Base-by-base conservation (phyloP, 2,888 invertebrate species). In the Diachrysia chrysitis region DNA sequence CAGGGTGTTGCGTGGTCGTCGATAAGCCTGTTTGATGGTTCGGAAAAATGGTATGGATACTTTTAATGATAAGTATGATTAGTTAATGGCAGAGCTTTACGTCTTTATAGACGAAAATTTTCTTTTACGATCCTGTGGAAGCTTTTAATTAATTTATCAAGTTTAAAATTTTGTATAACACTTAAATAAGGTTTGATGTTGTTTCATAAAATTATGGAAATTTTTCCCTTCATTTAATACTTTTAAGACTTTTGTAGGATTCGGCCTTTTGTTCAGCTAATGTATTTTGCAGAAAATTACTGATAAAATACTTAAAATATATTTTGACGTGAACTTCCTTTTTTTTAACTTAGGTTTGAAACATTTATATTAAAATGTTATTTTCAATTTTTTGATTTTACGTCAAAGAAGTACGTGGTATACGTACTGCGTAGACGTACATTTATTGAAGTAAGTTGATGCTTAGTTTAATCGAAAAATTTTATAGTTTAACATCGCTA, bases 41-140 rank as follows among this genome's bases (percentile, higher is more conserved):
- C 86, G 84, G 85, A 89, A 92, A 89, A 92, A 95, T 94, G 95
- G 95, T 94, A 93, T 92, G 89, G 84, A 83, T 82, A 86, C 82
- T 85, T 86, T 88, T 85, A 84, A 82, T 73, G 78, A 70, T 77
- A 79, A 82, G 71, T 82, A 84, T 88, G 84, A 88, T 88, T 85
- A 87, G 83, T 87, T 84, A 85, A 84, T 82, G 76, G 82, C 78
- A 83, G 67, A 76, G 78, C 81, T 80, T 79, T 73, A 69, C 78
- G 79, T 80, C 79, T 79, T 81, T 79, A 73, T 58, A 63, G 76
- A 70, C 67, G 63, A 79, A 80, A 81, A 82, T 83, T 83, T 81
- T 82, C 79, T 73, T 77, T 80, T 72, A 76, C 73, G 74, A 71
- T 67, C 75, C 60, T 64, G 48, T 61, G 65, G 59, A 63, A 66